Evolutionary conservation across 2,888 invertebrate genomes (phyloP).

Genomic region (Tenthredo distinguenda): DNA sequence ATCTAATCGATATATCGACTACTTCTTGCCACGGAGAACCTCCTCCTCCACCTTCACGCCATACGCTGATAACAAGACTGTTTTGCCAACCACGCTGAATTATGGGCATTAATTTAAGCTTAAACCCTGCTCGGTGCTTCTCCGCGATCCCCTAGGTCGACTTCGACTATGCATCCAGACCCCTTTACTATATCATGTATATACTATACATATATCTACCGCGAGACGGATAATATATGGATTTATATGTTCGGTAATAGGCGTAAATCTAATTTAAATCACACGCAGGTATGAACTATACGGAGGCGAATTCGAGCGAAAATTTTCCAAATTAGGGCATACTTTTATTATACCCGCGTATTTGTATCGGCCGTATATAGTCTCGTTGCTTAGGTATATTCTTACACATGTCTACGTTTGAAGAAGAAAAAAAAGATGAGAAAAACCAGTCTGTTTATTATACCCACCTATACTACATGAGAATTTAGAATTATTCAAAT

Average conservation of each 20-base stretch:
- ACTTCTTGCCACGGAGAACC: constrained; percentile 62
- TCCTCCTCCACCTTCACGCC: constrained; percentile 63
- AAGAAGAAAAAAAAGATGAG: too few species aligned
- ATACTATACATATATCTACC: not conserved
- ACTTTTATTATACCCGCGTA: not conserved
- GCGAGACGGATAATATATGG: not conserved
- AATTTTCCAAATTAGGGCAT: not conserved
- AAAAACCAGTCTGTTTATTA: not conserved
- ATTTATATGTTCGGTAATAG: not conserved
- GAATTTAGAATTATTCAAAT: not conserved
- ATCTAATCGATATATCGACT: constrained; percentile 73
- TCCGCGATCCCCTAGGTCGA: constrained; percentile 3
- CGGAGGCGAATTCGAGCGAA: not conserved
- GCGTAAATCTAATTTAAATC: not conserved
- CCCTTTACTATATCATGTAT: not conserved
- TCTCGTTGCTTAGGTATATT: not conserved
- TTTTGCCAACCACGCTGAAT: constrained; percentile 68
- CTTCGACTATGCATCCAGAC: constrained; percentile 1
- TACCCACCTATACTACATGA: not conserved
- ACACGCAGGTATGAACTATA: not conserved
- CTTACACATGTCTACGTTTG: too few species aligned
- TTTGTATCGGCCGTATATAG: not conserved
- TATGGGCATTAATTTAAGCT: constrained; percentile 66
- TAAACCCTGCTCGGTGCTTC: constrained; percentile 29
- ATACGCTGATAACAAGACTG: constrained; percentile 73